Percentiles rank a stretch among this genome's conserved stretches.
Evolutionary conservation across 2,888 invertebrate species (phyloP).

Genomic region (Tipula vernalis): DNA sequence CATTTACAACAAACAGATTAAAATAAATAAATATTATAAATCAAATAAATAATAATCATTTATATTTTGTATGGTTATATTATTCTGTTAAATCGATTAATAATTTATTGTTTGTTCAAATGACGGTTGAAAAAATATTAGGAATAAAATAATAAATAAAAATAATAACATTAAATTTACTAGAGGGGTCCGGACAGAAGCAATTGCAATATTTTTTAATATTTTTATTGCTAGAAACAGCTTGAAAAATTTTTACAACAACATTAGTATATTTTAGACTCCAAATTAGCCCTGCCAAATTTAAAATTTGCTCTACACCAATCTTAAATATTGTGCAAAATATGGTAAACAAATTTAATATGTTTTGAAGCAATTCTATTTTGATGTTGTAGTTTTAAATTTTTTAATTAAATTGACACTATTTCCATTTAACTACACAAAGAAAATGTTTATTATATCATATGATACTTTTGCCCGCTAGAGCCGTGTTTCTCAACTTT

Average conservation of each 20-base stretch:
- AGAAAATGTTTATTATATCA: too few relatives aligned
- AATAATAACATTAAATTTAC: not conserved
- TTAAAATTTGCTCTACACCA: too few relatives aligned
- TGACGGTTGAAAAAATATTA: not conserved
- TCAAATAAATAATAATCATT: not conserved
- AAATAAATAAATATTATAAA: conserved; percentile 4
- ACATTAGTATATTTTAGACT: not conserved
- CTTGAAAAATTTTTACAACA: not conserved
- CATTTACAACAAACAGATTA: not conserved
- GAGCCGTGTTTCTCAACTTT: too few relatives aligned
- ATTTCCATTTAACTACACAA: too few relatives aligned
- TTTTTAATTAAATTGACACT: too few relatives aligned
- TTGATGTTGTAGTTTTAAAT: too few relatives aligned
- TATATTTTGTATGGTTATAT: not conserved
- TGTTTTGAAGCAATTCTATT: too few relatives aligned
- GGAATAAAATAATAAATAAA: not conserved
- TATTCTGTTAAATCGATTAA: not conserved
- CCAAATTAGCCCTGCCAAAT: too few relatives aligned
- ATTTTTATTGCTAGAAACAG: not conserved
- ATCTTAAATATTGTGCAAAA: too few relatives aligned
- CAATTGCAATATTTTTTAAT: not conserved
- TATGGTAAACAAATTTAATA: too few relatives aligned
- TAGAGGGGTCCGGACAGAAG: not conserved
- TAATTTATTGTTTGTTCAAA: not conserved
- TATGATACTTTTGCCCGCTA: too few relatives aligned